Evolutionary conservation across 2,113 vertebrate species (phyloP).

Genomic region (Peromyscus leucopus): DNA sequence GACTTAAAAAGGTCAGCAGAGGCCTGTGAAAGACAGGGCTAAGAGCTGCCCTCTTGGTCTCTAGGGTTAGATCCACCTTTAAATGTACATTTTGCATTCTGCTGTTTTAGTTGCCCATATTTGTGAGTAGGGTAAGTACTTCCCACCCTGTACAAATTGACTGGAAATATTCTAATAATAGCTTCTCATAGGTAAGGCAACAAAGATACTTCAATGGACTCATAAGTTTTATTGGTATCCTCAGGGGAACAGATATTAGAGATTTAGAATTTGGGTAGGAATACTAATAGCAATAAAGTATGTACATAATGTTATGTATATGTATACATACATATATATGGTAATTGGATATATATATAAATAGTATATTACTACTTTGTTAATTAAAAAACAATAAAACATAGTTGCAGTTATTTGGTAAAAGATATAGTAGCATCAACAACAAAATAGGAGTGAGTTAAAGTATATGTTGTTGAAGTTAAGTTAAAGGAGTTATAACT

Average conservation of each 20-base stretch:
- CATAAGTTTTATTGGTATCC: neutral
- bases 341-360: neutral
- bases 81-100: neutral
- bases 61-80: neutral
- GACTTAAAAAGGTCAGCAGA: neutral
- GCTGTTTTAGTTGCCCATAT: neutral
- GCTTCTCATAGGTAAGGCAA: neutral
- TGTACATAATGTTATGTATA: neutral
- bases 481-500: neutral
- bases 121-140: neutral
- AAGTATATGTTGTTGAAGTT: neutral
- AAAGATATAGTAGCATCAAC: neutral
- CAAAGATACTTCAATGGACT: neutral
- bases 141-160: neutral
- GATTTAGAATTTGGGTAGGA: conserved; percentile 1
- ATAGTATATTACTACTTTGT: neutral
- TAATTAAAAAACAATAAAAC: neutral
- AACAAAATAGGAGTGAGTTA: neutral
- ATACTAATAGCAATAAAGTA: neutral
- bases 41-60: neutral
- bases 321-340: neutral
- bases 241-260: neutral
- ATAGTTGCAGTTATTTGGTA: neutral
- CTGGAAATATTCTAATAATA: neutral
- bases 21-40: neutral